Evolutionary conservation across 2,113 vertebrate species (phyloP).

Genomic region (Dipodomys ordii): DNA sequence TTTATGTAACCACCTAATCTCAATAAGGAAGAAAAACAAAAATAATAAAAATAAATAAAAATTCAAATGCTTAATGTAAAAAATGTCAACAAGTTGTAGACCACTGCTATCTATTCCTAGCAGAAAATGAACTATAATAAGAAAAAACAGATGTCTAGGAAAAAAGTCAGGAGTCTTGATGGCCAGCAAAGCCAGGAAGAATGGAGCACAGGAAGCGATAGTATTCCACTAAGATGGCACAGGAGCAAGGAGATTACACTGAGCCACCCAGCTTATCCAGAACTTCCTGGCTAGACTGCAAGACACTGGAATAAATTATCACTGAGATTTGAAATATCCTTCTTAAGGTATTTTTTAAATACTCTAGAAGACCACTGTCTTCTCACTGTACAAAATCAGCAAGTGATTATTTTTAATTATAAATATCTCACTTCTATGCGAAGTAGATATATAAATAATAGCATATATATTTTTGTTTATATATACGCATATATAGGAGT

Average conservation of each 20-base stretch:
- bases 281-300: background rate
- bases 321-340: conserved; percentile 28
- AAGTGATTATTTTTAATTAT: conserved; percentile 34
- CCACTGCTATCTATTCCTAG: no score
- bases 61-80: no score
- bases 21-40: no score
- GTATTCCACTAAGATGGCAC: background rate
- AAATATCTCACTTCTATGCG: background rate
- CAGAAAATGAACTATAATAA: no score
- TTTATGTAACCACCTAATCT: no score
- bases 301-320: background rate
- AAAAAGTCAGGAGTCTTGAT: background rate
- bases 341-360: background rate
- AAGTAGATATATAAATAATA: no score
- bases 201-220: background rate
- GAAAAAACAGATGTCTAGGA: background rate
- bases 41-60: no score
- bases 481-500: no score
- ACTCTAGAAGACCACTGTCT: background rate
- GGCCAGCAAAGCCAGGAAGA: conserved; percentile 31
- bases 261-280: background rate
- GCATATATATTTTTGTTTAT: no score
- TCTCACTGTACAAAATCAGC: background rate
- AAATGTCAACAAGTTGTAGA: no score
- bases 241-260: background rate